Conservation (phyloP, 2,888 invertebrate genomes). For the Trichacis sp. region DNA sequence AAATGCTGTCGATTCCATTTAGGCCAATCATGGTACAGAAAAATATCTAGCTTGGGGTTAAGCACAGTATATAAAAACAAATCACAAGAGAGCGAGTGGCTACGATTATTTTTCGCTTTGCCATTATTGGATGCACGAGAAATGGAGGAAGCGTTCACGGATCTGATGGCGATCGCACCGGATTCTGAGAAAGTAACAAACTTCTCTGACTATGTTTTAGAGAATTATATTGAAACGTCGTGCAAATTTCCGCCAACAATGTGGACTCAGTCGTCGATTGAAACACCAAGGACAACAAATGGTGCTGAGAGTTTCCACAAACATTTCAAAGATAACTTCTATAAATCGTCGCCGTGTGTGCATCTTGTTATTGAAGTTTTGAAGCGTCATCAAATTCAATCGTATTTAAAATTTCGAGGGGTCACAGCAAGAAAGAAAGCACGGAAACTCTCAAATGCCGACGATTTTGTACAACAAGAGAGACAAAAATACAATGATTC, state of each 20-base stretch:
- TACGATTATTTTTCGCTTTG: slow-evolving; percentile 14
- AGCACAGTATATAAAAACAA: neutral
- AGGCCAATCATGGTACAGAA: slow-evolving; percentile 17
- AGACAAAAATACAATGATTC: no score
- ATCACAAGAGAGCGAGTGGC: neutral
- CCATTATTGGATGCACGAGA: neutral
- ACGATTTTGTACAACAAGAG: no score
- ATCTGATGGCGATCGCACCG: slow-evolving; percentile 12
- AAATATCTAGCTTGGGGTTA: slow-evolving; percentile 1
- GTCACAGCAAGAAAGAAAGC: neutral
- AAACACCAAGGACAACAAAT: slow-evolving; percentile 7
- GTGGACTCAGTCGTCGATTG: slow-evolving; percentile 4
- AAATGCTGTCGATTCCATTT: slow-evolving; percentile 14
- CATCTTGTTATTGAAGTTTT: neutral
- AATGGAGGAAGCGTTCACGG: slow-evolving; percentile 19
- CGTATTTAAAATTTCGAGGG: neutral
- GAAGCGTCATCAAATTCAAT: neutral
- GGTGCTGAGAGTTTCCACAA: slow-evolving; percentile 12
- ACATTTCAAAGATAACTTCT: slow-evolving; percentile 17
- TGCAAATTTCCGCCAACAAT: slow-evolving; percentile 4
- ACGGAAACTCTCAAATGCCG: no score
- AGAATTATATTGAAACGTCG: slow-evolving; percentile 7
- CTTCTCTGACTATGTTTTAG: slow-evolving; percentile 14
- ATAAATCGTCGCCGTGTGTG: neutral
- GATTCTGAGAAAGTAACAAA: neutral